These are phyloP conservation scores for Rhabdophis nuchalis DNA, from an alignment of 2,797 vertebrate species.

Conservation along the genomic window DNA sequence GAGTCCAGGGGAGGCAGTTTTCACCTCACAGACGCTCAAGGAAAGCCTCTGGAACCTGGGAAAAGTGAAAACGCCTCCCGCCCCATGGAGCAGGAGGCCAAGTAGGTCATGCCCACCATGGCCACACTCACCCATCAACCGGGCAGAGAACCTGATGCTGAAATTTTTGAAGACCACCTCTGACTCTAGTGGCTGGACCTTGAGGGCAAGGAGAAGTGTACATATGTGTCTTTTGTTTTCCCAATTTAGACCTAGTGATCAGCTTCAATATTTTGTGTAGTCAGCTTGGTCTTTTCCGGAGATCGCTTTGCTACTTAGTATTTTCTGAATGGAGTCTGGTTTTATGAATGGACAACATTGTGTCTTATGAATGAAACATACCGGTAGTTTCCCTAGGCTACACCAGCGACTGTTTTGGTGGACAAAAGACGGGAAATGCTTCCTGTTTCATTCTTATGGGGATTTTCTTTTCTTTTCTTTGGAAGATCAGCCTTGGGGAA, in stretches of 20 bases:
- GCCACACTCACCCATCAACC: no score
- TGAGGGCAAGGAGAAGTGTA: background rate
- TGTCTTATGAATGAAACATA: background rate
- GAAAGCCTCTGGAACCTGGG: no score
- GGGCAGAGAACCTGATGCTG: no score
- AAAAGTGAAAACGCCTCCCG: no score
- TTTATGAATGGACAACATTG: background rate
- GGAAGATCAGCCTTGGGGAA: background rate
- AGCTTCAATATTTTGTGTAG: background rate
- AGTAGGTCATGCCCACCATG: no score
- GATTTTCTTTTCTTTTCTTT: background rate
- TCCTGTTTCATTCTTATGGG: background rate
- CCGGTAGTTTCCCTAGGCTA: background rate
- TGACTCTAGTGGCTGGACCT: background rate
- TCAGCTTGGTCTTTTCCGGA: background rate
- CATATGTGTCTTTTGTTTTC: background rate
- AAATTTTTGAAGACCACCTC: no score
- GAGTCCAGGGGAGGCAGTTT: no score
- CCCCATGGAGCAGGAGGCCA: no score
- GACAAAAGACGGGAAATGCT: background rate
- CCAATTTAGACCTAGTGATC: background rate
- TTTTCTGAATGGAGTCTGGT: background rate
- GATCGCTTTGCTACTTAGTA: background rate
- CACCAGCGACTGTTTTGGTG: background rate
- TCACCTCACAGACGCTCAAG: no score